Evolutionary conservation across 2,113 vertebrate species (phyloP).

Genomic region (Labeo catla): DNA sequence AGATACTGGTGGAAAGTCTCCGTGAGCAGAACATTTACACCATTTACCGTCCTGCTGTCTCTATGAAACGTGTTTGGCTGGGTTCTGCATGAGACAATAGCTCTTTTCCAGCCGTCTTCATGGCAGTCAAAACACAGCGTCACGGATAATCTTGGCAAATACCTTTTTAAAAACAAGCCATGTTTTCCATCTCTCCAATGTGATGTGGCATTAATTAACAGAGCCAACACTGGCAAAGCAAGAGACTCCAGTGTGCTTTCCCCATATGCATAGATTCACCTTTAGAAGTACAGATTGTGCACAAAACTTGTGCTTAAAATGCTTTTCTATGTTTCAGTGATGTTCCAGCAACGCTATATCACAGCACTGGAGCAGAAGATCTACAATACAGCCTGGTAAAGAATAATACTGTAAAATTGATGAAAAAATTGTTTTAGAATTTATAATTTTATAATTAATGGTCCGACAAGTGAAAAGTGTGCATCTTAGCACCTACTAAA

Average conservation of each 20-base stretch:
- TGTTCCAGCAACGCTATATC: neutral
- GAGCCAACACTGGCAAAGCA: conserved; percentile 17
- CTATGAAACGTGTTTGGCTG: conserved; percentile 55
- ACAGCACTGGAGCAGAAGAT: neutral
- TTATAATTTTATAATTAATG: neutral
- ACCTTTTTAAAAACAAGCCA: conserved; percentile 52
- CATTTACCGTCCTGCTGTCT: conserved; percentile 45
- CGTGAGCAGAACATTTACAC: neutral
- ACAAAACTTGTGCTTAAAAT: neutral
- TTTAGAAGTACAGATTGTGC: neutral
- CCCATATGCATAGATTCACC: neutral
- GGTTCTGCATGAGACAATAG: conserved; percentile 53
- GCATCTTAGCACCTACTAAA: neutral
- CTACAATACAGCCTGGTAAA: neutral
- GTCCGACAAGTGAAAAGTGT: neutral
- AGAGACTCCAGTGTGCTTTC: conserved; percentile 25
- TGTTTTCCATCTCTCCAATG: conserved; percentile 53
- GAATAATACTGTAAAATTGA: neutral
- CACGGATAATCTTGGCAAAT: conserved; percentile 50
- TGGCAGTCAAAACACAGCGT: conserved; percentile 58
- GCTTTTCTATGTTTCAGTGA: neutral
- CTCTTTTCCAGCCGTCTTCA: conserved; percentile 53
- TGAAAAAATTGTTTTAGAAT: neutral
- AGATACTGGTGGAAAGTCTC: neutral
- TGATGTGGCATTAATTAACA: conserved; percentile 49